Evolutionary conservation across 1,140 invertebrate genomes (phyloP).

Genomic region (Trichogramma pretiosum): DNA sequence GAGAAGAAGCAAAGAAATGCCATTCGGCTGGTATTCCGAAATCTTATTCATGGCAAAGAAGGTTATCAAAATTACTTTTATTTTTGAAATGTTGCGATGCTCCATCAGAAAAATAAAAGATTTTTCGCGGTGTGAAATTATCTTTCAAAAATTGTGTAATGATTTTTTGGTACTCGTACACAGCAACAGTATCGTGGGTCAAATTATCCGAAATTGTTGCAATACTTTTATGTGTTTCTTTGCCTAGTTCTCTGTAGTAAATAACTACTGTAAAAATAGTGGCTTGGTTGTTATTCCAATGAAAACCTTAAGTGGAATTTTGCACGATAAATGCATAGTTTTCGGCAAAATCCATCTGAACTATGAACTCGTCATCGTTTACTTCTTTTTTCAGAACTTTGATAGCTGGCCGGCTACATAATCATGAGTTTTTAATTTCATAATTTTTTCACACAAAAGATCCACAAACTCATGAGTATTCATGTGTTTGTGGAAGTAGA

Average conservation of each 20-base stretch:
- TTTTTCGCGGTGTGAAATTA: conserved; percentile 1
- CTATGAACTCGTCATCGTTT: too few species aligned
- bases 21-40: too few species aligned
- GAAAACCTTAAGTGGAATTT: background rate
- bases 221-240: conserved; percentile 5
- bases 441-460: background rate
- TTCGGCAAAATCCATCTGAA: background rate
- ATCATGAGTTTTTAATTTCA: background rate
- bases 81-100: background rate
- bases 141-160: conserved; percentile 6
- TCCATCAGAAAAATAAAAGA: conserved; percentile 17
- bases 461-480: background rate
- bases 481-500: background rate
- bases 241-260: background rate
- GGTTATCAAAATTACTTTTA: too few species aligned
- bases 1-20: background rate
- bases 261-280: conserved; percentile 10
- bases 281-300: conserved; percentile 16
- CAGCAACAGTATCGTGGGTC: background rate
- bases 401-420: background rate
- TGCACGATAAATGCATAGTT: background rate
- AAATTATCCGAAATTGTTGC: conserved; percentile 8
- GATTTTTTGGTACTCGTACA: conserved; percentile 11
- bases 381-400: background rate
- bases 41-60: too few species aligned